phyloP scores from a whole-genome alignment of 1,140 invertebrate species.

The Bombus vancouverensis region DNA sequence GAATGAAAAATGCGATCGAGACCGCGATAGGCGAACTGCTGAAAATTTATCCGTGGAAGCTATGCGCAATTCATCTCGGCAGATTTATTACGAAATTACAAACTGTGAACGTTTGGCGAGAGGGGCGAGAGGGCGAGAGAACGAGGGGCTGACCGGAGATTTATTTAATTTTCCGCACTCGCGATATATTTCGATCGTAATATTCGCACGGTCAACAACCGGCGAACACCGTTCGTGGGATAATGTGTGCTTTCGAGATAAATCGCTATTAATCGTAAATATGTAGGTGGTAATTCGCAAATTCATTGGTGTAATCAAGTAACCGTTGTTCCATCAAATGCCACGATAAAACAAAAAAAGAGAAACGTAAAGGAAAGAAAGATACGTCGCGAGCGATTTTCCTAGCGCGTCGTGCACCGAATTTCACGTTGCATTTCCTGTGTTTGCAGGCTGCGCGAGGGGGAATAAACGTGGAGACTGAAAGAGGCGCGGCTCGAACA shows the following conservation, averaged over 20 bases:
- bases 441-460: conserved; percentile 77
- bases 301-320: not conserved
- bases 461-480: conserved; percentile 82
- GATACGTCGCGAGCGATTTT: not conserved
- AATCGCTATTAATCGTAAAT: conserved; percentile 34
- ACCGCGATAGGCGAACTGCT: not conserved
- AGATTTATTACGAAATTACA: conserved; percentile 39
- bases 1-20: conserved; percentile 10
- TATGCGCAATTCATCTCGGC: not conserved
- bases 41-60: not conserved
- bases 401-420: not conserved
- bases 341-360: not conserved
- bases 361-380: not conserved
- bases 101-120: not conserved
- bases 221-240: not conserved
- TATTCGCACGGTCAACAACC: conserved; percentile 2
- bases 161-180: conserved; percentile 6
- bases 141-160: not conserved
- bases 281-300: conserved; percentile 1
- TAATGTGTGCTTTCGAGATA: not conserved
- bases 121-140: not conserved
- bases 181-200: conserved; percentile 20
- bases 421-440: conserved; percentile 26
- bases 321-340: not conserved
- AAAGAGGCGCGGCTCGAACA: conserved; percentile 78